These are phyloP conservation scores for Crocuta crocuta DNA, from an alignment of 2,113 vertebrate species.

Conservation along the genomic window DNA sequence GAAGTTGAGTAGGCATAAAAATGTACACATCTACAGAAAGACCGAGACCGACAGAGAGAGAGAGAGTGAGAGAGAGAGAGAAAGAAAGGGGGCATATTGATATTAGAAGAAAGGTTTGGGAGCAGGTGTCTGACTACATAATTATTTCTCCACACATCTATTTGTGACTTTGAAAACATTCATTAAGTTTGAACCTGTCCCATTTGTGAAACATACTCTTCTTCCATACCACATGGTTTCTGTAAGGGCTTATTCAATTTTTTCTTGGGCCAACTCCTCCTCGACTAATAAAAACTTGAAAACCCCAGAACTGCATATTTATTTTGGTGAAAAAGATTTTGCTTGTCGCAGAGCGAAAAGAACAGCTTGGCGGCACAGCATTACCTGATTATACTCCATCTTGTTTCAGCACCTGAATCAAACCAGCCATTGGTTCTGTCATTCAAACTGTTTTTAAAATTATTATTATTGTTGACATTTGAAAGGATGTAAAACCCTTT, in stretches of 20 bases:
- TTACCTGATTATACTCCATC: constrained; percentile 2
- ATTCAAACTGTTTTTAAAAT: constrained; percentile 17
- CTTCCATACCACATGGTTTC: constrained; percentile 28
- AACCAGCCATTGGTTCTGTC: not conserved
- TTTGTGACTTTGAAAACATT: not conserved
- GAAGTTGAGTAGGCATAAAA: not conserved
- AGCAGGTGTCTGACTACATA: not conserved
- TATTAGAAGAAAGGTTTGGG: not conserved
- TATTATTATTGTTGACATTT: constrained; percentile 50
- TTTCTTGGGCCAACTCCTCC: not conserved
- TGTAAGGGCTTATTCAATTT: constrained; percentile 5
- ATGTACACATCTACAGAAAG: not conserved
- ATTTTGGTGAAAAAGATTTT: constrained; percentile 58
- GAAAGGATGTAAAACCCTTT: constrained; percentile 30
- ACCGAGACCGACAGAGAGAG: not conserved
- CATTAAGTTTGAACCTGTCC: not conserved
- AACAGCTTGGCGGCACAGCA: not conserved
- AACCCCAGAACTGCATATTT: constrained; percentile 3
- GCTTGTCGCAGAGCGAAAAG: not conserved
- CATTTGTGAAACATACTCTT: not conserved
- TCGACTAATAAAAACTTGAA: constrained; percentile 42
- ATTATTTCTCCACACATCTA: not conserved
- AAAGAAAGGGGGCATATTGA: not conserved
- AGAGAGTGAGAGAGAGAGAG: not conserved
- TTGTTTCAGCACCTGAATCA: not conserved